Evolutionary conservation across 2,113 vertebrate genomes (phyloP), one percentile per base, ranked within the genome.

Genomic region (Zosterops japonicus): DNA sequence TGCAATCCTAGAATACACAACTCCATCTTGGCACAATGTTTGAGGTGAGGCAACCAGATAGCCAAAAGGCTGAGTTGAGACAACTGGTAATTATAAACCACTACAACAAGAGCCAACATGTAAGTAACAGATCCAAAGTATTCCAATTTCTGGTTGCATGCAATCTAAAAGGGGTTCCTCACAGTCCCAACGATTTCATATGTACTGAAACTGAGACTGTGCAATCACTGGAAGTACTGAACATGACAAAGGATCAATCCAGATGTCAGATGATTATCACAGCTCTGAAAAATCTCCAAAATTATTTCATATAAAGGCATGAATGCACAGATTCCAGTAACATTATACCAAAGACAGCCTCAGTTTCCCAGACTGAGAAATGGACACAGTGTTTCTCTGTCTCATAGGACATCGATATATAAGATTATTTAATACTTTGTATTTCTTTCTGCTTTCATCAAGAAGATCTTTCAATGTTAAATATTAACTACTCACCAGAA

Each of bases 401-500:
- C 56, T 75, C 52, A 59, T 0, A 72, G 16, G 23, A 61, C 42
- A 14, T 0, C 35, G 14, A 83, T 22, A 74, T 11, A 8, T 12
- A 52, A 61, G 39, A 60, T 49, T 47, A 71, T 65, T 81, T 67
- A 69, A 24, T 61, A 67, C 49, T 78, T 60, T 23, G n/a, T 56
- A 50, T 6, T 70, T 82, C 22, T 77, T 88, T 39, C 50, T 67
- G 29, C 50, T 93, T 93, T 83, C 35, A 79, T 80, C 12, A 72
- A 50, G 28, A 68, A 76, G 4, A 21, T 49, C 56, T 75, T 72
- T 77, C 68, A 61, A 2, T 47, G 23, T 49, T 87, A 81, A 85
- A 36, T 42, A 55, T 27, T 68, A 89, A 57, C 42, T 72, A 31
- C 41, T 83, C 97, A 99, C 99, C 98, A 98, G 93, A 28, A 94